Evolutionary conservation across 2,888 invertebrate species (phyloP), one percentile per base, ranked within the genome.

Genomic region (Eulithis prunata): DNA sequence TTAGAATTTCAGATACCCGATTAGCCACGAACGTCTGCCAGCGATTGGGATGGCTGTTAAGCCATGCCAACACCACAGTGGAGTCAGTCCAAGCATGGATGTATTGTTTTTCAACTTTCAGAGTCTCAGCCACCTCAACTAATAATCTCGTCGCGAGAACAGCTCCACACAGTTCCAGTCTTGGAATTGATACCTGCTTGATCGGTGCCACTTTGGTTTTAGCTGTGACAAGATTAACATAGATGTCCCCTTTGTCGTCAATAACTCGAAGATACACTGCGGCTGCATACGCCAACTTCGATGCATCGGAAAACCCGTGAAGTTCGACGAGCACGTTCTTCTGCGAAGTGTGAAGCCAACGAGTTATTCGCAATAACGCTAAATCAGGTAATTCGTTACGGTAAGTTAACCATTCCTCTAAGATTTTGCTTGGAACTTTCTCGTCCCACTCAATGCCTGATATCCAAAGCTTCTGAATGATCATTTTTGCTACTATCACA

Each of bases 391-490:
- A 55, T 2, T 49, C 57, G 13, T 61, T 14, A 3, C 59, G 28
- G n/a, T n/a, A n/a, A n/a, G n/a, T n/a, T n/a, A n/a, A n/a, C n/a
- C n/a, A n/a, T n/a, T n/a, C n/a, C n/a, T n/a, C n/a, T n/a, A n/a
- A n/a, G n/a, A n/a, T n/a, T n/a, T n/a, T n/a, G n/a, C n/a, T n/a
- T n/a, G n/a, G 64, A 4, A 78, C 12, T 8, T 68, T 69, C 1
- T 78, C 73, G 64, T 80, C 79, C 80, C 81, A 81, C 0, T 32
- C 66, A 14, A 72, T 53, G 4, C 77, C 77, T 1, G 70, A 56
- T n/a, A 78, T 47, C 80, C 82, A 82, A 4, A 80, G 55, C 59
- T 71, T 74, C 62, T 81, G 79, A 5, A 82, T 79, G 6, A 80
- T 72, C 14, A 78, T 60, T 52, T 82, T 79, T 0, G 77, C 73